Conservation (phyloP, 2,113 vertebrate species). For the human region GRCh38 chr5:173515501-173516000, state of each 20-base stretch:
- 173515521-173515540: neutral
- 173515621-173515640: neutral
- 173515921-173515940: neutral
- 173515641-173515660: neutral
- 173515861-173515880: neutral
- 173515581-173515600: neutral
- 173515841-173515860: neutral
- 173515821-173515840: neutral
- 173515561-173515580: neutral
- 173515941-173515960: neutral
- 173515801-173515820: neutral
- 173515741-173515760: neutral
- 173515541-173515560: neutral
- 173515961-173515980: neutral
- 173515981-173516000: neutral
- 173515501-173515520: neutral
- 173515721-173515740: neutral
- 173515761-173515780: neutral
- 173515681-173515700: neutral
- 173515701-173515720: neutral
- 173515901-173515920: neutral
- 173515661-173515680: neutral
- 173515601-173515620: neutral
- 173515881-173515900: neutral
- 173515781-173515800: neutral